A percentile compares a stretch with the other conserved stretches of the same genome.
Evolutionary conservation across 2,888 invertebrate species (phyloP).

Genomic region (Himalopsyche kuldschensis): DNA sequence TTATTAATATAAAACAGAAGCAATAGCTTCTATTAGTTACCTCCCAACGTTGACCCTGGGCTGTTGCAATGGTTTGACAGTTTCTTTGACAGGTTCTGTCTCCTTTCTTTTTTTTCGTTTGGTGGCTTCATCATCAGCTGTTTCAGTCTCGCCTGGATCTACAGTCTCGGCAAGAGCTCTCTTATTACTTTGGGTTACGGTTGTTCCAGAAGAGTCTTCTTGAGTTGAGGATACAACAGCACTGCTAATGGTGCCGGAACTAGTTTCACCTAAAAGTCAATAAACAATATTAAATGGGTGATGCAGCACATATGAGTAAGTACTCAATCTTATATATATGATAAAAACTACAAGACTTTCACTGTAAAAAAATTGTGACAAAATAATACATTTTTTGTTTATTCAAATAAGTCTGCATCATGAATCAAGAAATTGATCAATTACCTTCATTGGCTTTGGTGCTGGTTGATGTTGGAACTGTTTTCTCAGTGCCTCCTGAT

Average conservation of each 20-base stretch:
- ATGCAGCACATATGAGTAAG: neutral
- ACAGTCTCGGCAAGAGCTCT: conserved; percentile 44
- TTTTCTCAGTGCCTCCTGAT: conserved; percentile 45
- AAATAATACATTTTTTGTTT: no score
- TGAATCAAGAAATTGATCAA: neutral
- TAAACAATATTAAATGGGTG: neutral
- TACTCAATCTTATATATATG: neutral
- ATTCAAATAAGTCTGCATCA: neutral
- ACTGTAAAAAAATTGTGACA: no score
- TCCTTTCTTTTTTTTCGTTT: conserved; percentile 77
- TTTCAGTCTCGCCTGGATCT: conserved; percentile 61
- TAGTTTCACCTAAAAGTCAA: conserved; percentile 20
- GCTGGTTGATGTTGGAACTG: conserved; percentile 48
- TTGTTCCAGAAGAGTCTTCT: conserved; percentile 45
- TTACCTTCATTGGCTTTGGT: conserved; percentile 40
- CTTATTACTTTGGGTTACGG: conserved; percentile 41
- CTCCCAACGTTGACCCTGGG: conserved; percentile 46
- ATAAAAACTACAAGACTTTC: neutral
- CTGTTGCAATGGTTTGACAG: conserved; percentile 54
- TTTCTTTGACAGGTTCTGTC: conserved; percentile 61
- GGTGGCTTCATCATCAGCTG: conserved; percentile 65
- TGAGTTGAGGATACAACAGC: conserved; percentile 53
- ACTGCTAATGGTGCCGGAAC: conserved; percentile 43
- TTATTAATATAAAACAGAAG: neutral
- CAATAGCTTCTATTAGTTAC: conserved; percentile 2